Evolutionary conservation across 2,113 vertebrate species (phyloP), one percentile per base, ranked within the genome.

Genomic region (Nothocercus julius): DNA sequence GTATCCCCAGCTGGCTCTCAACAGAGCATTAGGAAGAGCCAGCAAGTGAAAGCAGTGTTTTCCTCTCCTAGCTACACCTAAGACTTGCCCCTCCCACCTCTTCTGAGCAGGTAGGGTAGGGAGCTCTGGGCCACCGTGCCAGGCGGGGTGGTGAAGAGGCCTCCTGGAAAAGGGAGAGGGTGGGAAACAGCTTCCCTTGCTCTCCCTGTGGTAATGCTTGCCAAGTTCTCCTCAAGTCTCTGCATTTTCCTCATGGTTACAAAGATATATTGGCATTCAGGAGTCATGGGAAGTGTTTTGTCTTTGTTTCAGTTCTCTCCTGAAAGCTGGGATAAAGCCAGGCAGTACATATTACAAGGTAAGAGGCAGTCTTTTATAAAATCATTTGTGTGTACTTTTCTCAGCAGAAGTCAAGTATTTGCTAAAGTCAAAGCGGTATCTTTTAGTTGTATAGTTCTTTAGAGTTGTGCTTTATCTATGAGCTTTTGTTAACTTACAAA

Each of bases 321-420:
- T 90, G n/a, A 98, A 98, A 82, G 67, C 97, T 95, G 96, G 96
- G 28, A 97, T 98, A 82, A 93, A 93, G 53, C 98, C 98, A 1
- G 92, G 98, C 27, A 90, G 88, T 90, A 97, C 89, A 0, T 98
- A 97, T 87, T 98, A 98, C 53, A 82, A 97, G 95, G 98, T 98
- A 83, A 95, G 97, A 77, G 36, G 20, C 34, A 40, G 5, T 62
- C 9, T 92, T 75, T 17, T 51, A 47, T 62, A 34, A 72, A 58
- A 28, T 62, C 12, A 44, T 6, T 1, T 66, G 17, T 4, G 0
- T 79, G 9, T 27, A 30, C 13, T 8, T 6, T 27, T 73, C 72
- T 44, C 13, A 47, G 12, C 38, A 61, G 51, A 4, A 75, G 9
- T 59, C 21, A 72, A 36, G 12, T 54, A 34, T 47, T 86, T 86